A percentile compares a stretch with the other conserved stretches of the same genome.
phyloP scores from a whole-genome alignment of 2,888 invertebrate genomes.

The Margaritifera margaritifera region DNA sequence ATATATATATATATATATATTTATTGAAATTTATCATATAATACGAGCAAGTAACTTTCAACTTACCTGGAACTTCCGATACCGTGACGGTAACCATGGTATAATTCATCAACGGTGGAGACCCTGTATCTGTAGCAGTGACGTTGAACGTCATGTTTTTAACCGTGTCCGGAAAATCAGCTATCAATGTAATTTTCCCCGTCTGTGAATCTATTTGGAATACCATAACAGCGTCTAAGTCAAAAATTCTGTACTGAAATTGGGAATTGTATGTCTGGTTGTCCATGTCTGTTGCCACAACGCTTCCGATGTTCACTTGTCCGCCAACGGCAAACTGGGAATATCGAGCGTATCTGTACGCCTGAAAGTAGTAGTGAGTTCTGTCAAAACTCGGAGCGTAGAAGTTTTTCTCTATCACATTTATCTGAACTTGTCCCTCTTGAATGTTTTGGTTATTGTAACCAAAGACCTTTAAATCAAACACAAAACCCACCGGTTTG shows the following conservation, averaged over 20 bases:
- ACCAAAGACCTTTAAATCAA: slow-evolving; percentile 46
- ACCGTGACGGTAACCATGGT: slow-evolving; percentile 38
- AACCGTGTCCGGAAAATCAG: slow-evolving; percentile 31
- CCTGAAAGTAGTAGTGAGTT: slow-evolving; percentile 35
- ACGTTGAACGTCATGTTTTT: slow-evolving; percentile 38
- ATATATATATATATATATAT: too few species aligned
- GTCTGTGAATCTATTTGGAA: slow-evolving; percentile 36
- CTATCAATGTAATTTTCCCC: slow-evolving; percentile 38
- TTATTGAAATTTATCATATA: too few species aligned
- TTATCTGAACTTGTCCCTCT: slow-evolving; percentile 47
- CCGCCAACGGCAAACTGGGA: slow-evolving; percentile 13
- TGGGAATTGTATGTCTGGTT: slow-evolving; percentile 44
- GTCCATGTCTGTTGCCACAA: slow-evolving; percentile 46
- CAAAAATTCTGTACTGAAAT: slow-evolving; percentile 47
- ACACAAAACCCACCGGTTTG: slow-evolving; percentile 41
- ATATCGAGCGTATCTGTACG: slow-evolving; percentile 42
- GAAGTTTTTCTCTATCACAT: slow-evolving; percentile 48
- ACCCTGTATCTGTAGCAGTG: slow-evolving; percentile 52
- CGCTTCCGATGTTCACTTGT: slow-evolving; percentile 31
- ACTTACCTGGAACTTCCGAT: slow-evolving; percentile 53
- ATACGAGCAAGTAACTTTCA: too few species aligned
- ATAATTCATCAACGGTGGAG: slow-evolving; percentile 40
- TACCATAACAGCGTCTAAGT: slow-evolving; percentile 15
- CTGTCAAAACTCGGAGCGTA: slow-evolving; percentile 46
- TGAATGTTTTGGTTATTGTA: slow-evolving; percentile 18